phyloP scores from a whole-genome alignment of 2,113 vertebrate species.

The Halichoeres trimaculatus region DNA sequence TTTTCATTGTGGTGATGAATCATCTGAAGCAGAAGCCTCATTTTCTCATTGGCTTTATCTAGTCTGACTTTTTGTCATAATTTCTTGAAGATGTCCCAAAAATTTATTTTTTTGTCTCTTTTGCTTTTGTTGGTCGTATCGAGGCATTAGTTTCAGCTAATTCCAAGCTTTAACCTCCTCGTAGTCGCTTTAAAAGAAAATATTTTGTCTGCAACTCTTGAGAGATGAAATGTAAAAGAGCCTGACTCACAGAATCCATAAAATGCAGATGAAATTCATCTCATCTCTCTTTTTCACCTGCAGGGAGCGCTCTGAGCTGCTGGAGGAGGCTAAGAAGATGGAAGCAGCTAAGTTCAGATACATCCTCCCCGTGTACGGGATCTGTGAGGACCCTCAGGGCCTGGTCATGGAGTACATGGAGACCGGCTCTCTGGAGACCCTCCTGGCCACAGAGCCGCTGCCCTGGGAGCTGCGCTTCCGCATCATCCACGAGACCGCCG shows the following conservation, averaged over 20 bases:
- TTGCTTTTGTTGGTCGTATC: too few species aligned
- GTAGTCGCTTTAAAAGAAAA: background rate
- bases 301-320: slow-evolving; percentile 92
- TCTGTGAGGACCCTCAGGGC: slow-evolving; percentile 92
- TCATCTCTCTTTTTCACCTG: background rate
- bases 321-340: slow-evolving; percentile 98
- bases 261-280: background rate
- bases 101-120: too few species aligned
- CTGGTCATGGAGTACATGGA: slow-evolving; percentile 99
- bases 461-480: slow-evolving; percentile 97
- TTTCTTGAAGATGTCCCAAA: too few species aligned
- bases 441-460: slow-evolving; percentile 90
- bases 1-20: too few species aligned
- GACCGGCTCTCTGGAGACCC: slow-evolving; percentile 93
- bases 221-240: background rate
- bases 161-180: too few species aligned
- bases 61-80: too few species aligned
- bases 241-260: background rate
- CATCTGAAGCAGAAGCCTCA: too few species aligned
- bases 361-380: slow-evolving; percentile 95
- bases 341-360: slow-evolving; percentile 98
- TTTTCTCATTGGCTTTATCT: too few species aligned
- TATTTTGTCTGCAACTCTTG: background rate
- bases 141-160: too few species aligned
- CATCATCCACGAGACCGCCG: slow-evolving; percentile 94